phyloP scores from a whole-genome alignment of 2,113 vertebrate genomes.

The Terrapene triunguis region DNA sequence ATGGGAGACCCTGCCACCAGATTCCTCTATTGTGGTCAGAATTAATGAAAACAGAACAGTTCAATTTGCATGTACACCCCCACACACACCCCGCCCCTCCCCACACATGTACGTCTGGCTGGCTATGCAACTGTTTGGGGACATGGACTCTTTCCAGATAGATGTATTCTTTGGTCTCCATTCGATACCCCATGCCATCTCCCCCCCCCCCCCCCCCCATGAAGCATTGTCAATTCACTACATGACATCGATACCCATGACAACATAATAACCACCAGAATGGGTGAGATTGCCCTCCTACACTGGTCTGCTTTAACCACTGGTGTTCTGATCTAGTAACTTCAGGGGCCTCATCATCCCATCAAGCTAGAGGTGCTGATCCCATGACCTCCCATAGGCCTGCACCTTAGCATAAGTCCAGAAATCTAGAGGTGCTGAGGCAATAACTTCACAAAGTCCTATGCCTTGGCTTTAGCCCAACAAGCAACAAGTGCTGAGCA shows the following conservation, averaged over 20 bases:
- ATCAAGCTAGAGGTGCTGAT: background rate
- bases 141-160: rapidly evolving
- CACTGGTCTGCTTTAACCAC: background rate
- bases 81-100: too few relatives aligned
- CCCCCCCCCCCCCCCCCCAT: background rate
- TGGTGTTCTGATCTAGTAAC: background rate
- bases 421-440: background rate
- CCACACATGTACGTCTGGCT: background rate
- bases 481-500: background rate
- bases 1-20: background rate
- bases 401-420: rapidly evolving
- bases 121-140: background rate
- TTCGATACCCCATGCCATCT: background rate
- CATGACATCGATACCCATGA: rapidly evolving
- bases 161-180: background rate
- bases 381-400: rapidly evolving
- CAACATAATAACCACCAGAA: background rate
- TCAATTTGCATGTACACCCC: background rate
- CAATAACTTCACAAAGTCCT: background rate
- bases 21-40: background rate
- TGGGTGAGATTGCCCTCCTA: background rate
- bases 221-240: background rate
- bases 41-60: rapidly evolving
- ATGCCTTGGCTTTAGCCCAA: rapidly evolving
- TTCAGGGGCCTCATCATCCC: background rate